Percentiles rank a stretch among this genome's conserved stretches.
These are phyloP conservation scores for Cosmia pyralina DNA, from an alignment of 2,888 invertebrate species.

Conservation along the genomic window DNA sequence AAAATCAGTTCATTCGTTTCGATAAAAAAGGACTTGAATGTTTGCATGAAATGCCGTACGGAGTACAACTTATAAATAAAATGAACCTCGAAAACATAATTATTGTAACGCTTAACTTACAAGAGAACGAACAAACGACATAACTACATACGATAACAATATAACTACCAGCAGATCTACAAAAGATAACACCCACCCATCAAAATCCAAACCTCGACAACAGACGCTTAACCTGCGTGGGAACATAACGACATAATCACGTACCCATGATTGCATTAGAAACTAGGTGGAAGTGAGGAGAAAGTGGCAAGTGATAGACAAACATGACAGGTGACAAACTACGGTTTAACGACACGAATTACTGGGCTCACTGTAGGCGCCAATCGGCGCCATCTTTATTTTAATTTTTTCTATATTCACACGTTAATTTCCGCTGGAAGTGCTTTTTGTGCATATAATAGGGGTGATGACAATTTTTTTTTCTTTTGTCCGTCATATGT, in stretches of 20 bases:
- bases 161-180: background rate
- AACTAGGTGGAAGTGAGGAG: conserved; percentile 39
- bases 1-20: no score
- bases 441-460: no score
- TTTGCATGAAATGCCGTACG: no score
- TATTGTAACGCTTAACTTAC: background rate
- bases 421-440: conserved; percentile 28
- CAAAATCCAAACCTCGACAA: conserved; percentile 21
- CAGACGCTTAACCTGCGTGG: conserved; percentile 43
- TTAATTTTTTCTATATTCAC: conserved; percentile 10
- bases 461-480: no score
- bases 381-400: conserved; percentile 39
- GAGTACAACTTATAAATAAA: background rate
- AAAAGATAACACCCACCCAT: conserved; percentile 34
- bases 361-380: conserved; percentile 14
- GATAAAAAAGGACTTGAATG: no score
- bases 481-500: no score
- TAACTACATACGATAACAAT: background rate
- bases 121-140: background rate
- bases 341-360: conserved; percentile 45
- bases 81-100: background rate
- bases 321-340: conserved; percentile 51
- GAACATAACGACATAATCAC: conserved; percentile 41
- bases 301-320: conserved; percentile 41
- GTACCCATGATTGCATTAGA: conserved; percentile 47